phyloP scores from a whole-genome alignment of 2,113 vertebrate genomes.

The Channa maculata region DNA sequence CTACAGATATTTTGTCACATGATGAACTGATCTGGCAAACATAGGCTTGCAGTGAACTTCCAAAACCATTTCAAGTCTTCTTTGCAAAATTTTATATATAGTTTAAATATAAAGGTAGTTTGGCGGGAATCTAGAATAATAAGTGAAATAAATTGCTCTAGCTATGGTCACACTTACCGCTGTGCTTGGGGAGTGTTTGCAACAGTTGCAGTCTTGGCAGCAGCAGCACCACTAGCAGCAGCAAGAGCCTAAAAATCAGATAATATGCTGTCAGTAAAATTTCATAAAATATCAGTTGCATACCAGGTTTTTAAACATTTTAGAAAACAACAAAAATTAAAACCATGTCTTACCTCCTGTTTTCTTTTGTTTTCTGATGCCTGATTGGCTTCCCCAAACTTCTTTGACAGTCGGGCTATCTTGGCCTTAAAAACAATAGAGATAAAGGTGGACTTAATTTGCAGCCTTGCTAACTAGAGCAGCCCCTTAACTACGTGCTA shows the following conservation, averaged over 20 bases:
- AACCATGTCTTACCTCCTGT: slow-evolving; percentile 85
- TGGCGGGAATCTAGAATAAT: background rate
- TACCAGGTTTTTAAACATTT: background rate
- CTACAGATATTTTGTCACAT: slow-evolving; percentile 26
- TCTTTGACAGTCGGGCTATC: slow-evolving; percentile 92
- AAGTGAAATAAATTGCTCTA: background rate
- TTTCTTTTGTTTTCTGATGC: slow-evolving; percentile 93
- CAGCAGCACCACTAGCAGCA: slow-evolving; percentile 15
- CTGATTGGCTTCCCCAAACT: slow-evolving; percentile 91
- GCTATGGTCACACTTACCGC: slow-evolving; percentile 68
- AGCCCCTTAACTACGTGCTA: background rate
- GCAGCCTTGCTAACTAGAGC: too few relatives aligned
- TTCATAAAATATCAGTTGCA: background rate
- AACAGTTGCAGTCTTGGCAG: slow-evolving; percentile 61
- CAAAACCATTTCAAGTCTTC: slow-evolving; percentile 6
- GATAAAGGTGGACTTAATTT: background rate
- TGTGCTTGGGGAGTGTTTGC: slow-evolving; percentile 63
- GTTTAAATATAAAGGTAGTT: background rate
- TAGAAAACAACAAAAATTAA: slow-evolving; percentile 10
- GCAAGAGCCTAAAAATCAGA: slow-evolving; percentile 59
- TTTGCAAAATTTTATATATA: background rate
- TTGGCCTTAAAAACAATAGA: slow-evolving; percentile 85
- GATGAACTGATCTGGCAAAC: slow-evolving; percentile 13
- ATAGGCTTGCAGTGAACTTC: slow-evolving; percentile 22
- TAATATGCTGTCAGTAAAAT: slow-evolving; percentile 5